These are phyloP conservation scores for Neogobius melanostomus DNA, from an alignment of 2,113 vertebrate genomes.

Conservation along the genomic window DNA sequence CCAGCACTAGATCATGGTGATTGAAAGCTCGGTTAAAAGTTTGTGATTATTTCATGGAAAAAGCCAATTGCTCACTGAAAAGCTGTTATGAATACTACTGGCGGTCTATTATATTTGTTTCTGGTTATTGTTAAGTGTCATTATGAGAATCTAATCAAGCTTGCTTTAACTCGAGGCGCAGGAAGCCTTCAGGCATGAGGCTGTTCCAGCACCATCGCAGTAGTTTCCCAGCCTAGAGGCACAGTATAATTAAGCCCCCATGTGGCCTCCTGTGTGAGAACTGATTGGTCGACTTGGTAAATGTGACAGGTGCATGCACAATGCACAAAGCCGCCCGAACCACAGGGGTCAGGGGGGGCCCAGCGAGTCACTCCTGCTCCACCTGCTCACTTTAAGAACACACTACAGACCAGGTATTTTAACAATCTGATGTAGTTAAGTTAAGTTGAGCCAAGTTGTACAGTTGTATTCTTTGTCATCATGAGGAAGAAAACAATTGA, in stretches of 20 bases:
- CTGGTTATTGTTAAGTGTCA: neutral
- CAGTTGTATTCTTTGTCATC: no score
- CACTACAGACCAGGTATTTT: neutral
- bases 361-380: slow-evolving; percentile 11
- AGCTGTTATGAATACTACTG: neutral
- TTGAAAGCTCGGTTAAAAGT: neutral
- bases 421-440: neutral
- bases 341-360: slow-evolving; percentile 7
- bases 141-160: slow-evolving; percentile 13
- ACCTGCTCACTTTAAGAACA: neutral
- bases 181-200: slow-evolving; percentile 2
- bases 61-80: neutral
- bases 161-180: neutral
- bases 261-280: slow-evolving; percentile 17
- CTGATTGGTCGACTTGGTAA: slow-evolving; percentile 14
- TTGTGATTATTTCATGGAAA: neutral
- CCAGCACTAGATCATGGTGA: neutral
- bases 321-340: slow-evolving; percentile 2
- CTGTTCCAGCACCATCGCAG: neutral
- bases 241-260: slow-evolving; percentile 22
- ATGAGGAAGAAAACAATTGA: no score
- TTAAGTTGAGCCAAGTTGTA: neutral
- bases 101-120: neutral
- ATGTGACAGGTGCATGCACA: slow-evolving; percentile 5
- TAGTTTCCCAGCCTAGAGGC: slow-evolving; percentile 4